Evolutionary conservation across 2,797 vertebrate genomes (phyloP), one percentile per base, ranked within the genome.

Genomic region (Kryptolebias ocellatus): DNA sequence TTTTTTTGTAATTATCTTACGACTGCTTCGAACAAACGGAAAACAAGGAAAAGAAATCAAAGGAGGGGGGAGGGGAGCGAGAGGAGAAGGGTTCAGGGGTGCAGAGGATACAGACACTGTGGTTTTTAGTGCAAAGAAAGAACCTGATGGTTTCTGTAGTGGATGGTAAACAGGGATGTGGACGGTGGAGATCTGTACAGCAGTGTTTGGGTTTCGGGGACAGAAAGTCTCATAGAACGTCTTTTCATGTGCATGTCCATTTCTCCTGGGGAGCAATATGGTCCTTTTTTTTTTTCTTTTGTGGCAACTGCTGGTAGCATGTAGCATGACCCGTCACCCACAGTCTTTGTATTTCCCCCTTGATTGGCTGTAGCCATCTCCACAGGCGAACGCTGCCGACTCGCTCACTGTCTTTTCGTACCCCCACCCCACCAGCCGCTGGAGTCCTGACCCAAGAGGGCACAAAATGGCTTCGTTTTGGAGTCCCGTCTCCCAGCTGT

Each of bases 41-140:
- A 49, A 45, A 24, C 71, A 46, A 70, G 64, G 20, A 62, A 4
- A 20, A 47, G 60, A 34, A 3, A n/a, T 28, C 28, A 17, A 45
- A 14, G 17, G 28, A 20, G 16, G 37, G 0, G 18, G n/a, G 17
- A 28, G 18, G 16, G 37, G 0, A 15, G n/a, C 4, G 10, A 29
- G 52, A 58, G 45, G 62, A 17, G 6, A 53, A 31, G 47, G 53
- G 60, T 27, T 27, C 6, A 18, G 80, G 61, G 45, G 24, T 52
- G 45, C 59, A 68, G 5, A 74, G 75, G 70, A 83, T 84, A 86
- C 87, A 90, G 86, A 85, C 88, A 84, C 88, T 68, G 74, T 84
- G 83, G 82, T 85, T 90, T 39, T 83, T 89, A 92, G 89, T 90
- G 87, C 88, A 92, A 92, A 90, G 83, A 80, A 68, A 82, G 85